Evolutionary conservation across 2,888 invertebrate species (phyloP).

Genomic region (Eupithecia pulchellata): DNA sequence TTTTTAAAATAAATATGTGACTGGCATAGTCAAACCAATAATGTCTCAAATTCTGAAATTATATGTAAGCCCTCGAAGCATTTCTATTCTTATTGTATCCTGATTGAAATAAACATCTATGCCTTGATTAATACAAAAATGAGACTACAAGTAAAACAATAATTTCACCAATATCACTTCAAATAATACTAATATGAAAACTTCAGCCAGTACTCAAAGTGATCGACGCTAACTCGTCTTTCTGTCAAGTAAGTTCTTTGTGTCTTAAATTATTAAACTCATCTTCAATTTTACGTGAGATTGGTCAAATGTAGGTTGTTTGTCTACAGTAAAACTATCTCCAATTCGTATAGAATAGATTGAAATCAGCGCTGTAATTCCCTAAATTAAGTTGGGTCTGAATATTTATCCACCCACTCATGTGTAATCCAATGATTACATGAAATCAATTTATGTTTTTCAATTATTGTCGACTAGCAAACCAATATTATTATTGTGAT

Average conservation of each 20-base stretch:
- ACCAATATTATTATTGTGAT: not conserved
- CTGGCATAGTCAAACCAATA: too few species aligned
- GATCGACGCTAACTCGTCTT: not conserved
- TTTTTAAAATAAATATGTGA: too few species aligned
- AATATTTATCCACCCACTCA: slow-evolving; percentile 14
- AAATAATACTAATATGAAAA: too few species aligned
- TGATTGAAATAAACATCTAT: not conserved
- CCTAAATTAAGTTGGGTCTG: slow-evolving; percentile 5
- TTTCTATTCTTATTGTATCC: too few species aligned
- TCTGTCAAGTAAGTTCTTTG: not conserved
- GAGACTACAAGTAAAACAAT: not conserved
- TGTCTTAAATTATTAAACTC: not conserved
- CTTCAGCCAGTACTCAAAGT: not conserved
- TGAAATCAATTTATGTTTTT: slow-evolving; percentile 28
- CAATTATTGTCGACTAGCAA: slow-evolving; percentile 14
- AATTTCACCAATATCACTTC: not conserved
- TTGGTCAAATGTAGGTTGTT: too few species aligned
- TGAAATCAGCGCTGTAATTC: not conserved
- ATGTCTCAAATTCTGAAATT: too few species aligned
- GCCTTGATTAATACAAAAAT: not conserved
- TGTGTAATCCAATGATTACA: slow-evolving; percentile 25
- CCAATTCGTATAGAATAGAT: not conserved
- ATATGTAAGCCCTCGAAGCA: too few species aligned
- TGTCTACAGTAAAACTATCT: too few species aligned
- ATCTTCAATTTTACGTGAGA: too few species aligned